Conservation (phyloP, 2,113 vertebrate species). For the Nerophis ophidion region DNA sequence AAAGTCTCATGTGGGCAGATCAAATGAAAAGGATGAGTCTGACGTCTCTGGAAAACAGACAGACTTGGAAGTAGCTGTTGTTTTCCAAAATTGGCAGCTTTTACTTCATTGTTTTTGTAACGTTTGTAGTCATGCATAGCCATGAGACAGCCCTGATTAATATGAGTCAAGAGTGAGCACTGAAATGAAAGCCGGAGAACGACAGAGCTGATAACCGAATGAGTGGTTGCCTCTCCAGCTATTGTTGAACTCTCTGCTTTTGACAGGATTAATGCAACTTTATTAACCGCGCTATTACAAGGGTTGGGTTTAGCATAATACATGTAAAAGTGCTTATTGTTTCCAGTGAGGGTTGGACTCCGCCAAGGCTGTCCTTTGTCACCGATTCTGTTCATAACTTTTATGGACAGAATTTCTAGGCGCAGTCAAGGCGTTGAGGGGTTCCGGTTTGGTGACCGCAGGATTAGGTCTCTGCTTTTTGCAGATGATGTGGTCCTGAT, state of each 20-base stretch:
- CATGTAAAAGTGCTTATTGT: not conserved
- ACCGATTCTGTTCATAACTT: no score
- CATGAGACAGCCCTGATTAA: not conserved
- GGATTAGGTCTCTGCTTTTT: no score
- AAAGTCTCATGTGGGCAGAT: constrained; percentile 12
- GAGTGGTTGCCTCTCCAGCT: no score
- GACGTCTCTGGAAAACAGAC: constrained; percentile 10
- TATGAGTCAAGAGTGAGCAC: not conserved
- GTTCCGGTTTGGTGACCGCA: no score
- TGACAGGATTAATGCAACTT: not conserved
- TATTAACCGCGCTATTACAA: not conserved
- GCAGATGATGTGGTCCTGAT: no score
- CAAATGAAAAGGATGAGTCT: not conserved
- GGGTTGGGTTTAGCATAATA: not conserved
- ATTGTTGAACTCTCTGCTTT: not conserved
- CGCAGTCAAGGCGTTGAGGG: no score
- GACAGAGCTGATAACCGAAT: not conserved
- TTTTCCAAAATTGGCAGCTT: not conserved
- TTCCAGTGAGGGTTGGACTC: no score
- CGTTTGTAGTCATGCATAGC: not conserved
- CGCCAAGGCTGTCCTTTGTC: no score
- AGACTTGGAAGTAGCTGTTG: constrained; percentile 9
- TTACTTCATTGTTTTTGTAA: not conserved
- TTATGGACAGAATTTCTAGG: no score
- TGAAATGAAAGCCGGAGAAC: constrained; percentile 2